These are phyloP conservation scores for Drosophila emarginata DNA, from an alignment of 2,888 invertebrate genomes.

Conservation along the genomic window DNA sequence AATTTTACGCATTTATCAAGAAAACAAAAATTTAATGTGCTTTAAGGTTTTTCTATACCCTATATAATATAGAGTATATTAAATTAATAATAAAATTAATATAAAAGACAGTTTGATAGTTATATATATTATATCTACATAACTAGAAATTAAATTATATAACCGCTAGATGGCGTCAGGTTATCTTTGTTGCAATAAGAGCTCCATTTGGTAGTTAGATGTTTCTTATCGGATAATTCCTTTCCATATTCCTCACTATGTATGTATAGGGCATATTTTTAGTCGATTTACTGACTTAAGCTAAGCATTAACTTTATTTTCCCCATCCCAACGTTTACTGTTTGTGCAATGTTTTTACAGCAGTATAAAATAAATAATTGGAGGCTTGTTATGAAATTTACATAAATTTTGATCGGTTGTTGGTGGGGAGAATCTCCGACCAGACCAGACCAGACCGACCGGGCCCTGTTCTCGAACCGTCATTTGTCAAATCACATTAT, in stretches of 20 bases:
- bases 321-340: background rate
- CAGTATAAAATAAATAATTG: slow-evolving; percentile 42
- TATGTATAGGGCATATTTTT: background rate
- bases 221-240: no score
- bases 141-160: no score
- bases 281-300: background rate
- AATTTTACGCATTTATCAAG: slow-evolving; percentile 37
- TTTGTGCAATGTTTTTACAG: slow-evolving; percentile 48
- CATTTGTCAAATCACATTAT: slow-evolving; percentile 47
- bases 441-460: background rate
- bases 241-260: background rate
- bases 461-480: slow-evolving; percentile 31
- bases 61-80: background rate
- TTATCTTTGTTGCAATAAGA: no score
- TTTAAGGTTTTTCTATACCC: slow-evolving; percentile 13
- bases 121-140: no score
- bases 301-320: background rate
- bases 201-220: no score
- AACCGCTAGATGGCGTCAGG: background rate
- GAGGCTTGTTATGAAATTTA: slow-evolving; percentile 50
- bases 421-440: background rate
- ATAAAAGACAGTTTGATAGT: no score
- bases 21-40: slow-evolving; percentile 26
- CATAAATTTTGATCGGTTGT: slow-evolving; percentile 39
- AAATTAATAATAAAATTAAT: no score